phyloP scores from a whole-genome alignment of 1,140 invertebrate genomes.

The Drosophila neocordata region DNA sequence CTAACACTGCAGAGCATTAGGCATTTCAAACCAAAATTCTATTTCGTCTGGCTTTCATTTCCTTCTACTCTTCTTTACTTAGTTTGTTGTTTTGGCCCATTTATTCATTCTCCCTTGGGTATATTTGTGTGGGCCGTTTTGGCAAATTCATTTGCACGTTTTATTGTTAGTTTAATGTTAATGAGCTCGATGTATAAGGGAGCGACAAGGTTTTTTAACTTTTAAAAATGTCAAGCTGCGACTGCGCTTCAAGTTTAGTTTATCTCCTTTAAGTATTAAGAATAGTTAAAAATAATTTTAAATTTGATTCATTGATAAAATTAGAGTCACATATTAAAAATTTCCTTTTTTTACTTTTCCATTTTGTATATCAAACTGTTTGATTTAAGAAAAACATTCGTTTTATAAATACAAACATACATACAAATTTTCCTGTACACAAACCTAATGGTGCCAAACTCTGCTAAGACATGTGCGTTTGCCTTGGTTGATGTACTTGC shows the following conservation, averaged over 20 bases:
- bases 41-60: not conserved
- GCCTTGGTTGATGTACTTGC: not conserved
- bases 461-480: not conserved
- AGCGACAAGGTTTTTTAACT: not conserved
- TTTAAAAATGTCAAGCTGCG: not conserved
- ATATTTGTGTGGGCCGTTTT: not conserved
- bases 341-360: not conserved
- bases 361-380: not conserved
- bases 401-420: too few relatives aligned
- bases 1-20: too few relatives aligned
- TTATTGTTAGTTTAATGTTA: not conserved
- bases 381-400: not conserved
- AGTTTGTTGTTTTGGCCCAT: not conserved
- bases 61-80: not conserved
- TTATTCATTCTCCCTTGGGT: not conserved
- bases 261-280: too few relatives aligned
- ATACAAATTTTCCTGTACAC: not conserved
- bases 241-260: not conserved
- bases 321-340: too few relatives aligned
- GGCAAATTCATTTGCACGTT: conserved; percentile 1
- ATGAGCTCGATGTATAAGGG: not conserved
- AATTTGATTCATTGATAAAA: too few relatives aligned
- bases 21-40: not conserved
- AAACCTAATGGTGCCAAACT: not conserved
- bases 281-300: too few relatives aligned